Evolutionary conservation across 1,140 invertebrate species (phyloP).

Genomic region (Notospermus geniculatus): DNA sequence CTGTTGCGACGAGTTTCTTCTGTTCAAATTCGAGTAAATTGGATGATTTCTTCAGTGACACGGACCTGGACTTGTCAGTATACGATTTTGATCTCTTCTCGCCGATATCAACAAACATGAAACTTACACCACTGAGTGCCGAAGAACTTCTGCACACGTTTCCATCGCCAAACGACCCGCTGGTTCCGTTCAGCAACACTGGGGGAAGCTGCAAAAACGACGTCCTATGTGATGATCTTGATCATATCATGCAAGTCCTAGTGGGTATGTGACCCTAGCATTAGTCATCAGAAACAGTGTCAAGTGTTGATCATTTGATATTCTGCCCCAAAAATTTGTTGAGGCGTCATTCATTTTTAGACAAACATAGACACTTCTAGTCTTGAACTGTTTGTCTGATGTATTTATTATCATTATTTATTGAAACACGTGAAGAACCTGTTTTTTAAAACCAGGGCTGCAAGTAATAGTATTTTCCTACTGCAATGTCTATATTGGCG

Average conservation of each 20-base stretch:
- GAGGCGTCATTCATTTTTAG: conserved; percentile 5
- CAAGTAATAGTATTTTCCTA: no score
- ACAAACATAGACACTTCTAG: no score
- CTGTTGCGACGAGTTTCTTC: no score
- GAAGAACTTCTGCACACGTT: conserved; percentile 66
- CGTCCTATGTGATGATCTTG: conserved; percentile 41
- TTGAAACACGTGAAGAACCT: no score
- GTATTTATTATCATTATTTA: no score
- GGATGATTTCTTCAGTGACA: conserved; percentile 52
- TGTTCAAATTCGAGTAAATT: conserved; percentile 20
- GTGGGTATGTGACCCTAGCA: conserved; percentile 29
- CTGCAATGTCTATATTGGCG: no score
- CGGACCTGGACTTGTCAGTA: conserved; percentile 50
- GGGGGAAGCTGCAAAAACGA: conserved; percentile 34
- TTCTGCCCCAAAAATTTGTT: not conserved
- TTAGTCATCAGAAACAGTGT: not conserved
- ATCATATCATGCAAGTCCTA: conserved; percentile 50
- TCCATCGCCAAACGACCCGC: conserved; percentile 28
- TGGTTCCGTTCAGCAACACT: conserved; percentile 37
- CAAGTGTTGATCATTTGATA: not conserved
- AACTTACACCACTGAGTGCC: conserved; percentile 65
- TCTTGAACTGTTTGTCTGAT: no score
- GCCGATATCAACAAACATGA: conserved; percentile 61
- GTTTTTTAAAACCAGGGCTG: no score
- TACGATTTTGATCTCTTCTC: conserved; percentile 53